Percentiles rank a stretch among this genome's conserved stretches.
Evolutionary conservation across 2,113 vertebrate species (phyloP).

Genomic region (Phyllostomus hastatus): DNA sequence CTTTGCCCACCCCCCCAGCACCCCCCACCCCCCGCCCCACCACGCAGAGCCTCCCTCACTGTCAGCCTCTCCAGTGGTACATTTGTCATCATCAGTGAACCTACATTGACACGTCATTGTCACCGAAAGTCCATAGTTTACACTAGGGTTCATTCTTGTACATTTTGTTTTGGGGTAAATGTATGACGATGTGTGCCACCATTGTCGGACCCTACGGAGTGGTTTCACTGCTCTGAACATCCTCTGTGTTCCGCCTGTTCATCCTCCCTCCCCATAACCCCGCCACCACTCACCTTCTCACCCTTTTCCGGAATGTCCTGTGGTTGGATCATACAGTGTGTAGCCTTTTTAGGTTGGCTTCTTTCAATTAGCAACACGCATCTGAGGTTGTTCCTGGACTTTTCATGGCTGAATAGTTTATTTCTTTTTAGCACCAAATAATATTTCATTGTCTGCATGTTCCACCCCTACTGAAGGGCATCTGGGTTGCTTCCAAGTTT

Average conservation of each 20-base stretch:
- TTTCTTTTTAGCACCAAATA: no score
- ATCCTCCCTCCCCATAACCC: not conserved
- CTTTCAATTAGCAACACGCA: no score
- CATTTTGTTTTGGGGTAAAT: not conserved
- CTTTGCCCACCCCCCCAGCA: no score
- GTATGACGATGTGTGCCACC: no score
- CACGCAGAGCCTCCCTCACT: not conserved
- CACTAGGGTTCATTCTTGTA: not conserved
- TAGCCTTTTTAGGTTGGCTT: no score
- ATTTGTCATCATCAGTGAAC: not conserved
- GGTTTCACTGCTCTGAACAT: no score
- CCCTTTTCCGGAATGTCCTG: not conserved
- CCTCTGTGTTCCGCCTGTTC: not conserved
- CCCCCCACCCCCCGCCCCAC: fast-evolving
- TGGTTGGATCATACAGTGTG: no score
- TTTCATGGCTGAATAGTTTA: no score
- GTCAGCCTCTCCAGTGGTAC: not conserved
- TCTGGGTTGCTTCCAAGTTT: constrained; percentile 2
- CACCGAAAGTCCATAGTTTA: not conserved
- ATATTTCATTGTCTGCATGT: no score
- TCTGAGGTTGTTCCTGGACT: no score
- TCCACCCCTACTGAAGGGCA: no score
- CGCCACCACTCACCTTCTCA: not conserved
- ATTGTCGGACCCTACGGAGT: no score
- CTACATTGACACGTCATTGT: not conserved